Conservation (phyloP, 2,113 vertebrate species). For the Hystrix brachyura region DNA sequence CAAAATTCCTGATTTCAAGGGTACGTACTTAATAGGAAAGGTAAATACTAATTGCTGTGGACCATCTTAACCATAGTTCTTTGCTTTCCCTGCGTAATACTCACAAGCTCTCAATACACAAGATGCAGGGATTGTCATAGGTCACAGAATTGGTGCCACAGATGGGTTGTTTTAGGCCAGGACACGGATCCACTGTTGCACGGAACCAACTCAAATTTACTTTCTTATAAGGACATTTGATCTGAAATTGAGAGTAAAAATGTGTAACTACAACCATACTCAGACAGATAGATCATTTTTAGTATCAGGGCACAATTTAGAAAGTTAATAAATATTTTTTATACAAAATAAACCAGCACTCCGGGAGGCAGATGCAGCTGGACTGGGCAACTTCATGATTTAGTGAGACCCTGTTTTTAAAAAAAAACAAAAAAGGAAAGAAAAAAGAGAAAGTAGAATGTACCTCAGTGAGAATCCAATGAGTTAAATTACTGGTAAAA, state of each 20-base stretch:
- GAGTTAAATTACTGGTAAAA: not conserved
- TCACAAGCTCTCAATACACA: slow-evolving; percentile 72
- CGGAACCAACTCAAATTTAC: slow-evolving; percentile 42
- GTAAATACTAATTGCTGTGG: not conserved
- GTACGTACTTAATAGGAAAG: not conserved
- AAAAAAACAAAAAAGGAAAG: not conserved
- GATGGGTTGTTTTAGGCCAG: slow-evolving; percentile 32
- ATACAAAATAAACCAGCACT: not conserved
- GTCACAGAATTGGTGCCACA: slow-evolving; percentile 66
- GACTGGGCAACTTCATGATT: not conserved
- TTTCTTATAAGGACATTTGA: slow-evolving; percentile 69
- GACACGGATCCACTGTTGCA: not conserved
- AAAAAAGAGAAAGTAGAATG: not conserved
- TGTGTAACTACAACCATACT: not conserved
- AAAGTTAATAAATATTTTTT: not conserved
- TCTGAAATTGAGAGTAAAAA: slow-evolving; percentile 60
- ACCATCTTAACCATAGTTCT: not conserved
- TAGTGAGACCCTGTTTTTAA: not conserved
- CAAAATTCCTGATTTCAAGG: not conserved
- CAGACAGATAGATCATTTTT: not conserved
- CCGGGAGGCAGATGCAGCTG: not conserved
- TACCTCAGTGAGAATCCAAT: not conserved
- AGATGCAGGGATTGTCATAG: slow-evolving; percentile 65
- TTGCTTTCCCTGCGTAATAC: not conserved
- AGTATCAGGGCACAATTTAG: not conserved